Evolutionary conservation across 2,888 invertebrate species (phyloP).

Genomic region (Cephus rjabovi): DNA sequence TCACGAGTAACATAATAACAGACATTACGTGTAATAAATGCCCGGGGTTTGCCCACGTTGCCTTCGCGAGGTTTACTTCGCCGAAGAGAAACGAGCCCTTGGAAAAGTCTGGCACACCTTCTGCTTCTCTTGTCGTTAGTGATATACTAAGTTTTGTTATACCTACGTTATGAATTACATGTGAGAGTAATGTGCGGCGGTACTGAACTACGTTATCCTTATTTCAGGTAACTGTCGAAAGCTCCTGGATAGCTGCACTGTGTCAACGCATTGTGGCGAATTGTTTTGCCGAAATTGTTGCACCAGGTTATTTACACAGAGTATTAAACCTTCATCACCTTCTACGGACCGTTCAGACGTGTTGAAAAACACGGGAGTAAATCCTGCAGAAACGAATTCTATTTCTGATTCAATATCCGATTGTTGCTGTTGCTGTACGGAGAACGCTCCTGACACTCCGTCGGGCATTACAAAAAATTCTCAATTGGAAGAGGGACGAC

Average conservation of each 20-base stretch:
- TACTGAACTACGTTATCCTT: neutral
- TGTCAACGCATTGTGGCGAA: slow-evolving; percentile 53
- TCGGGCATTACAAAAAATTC: slow-evolving; percentile 3
- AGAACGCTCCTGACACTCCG: slow-evolving; percentile 10
- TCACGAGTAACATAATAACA: neutral
- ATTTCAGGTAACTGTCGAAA: slow-evolving; percentile 59
- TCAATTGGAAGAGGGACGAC: slow-evolving; percentile 29
- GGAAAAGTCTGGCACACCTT: slow-evolving; percentile 63
- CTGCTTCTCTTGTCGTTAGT: slow-evolving; percentile 65
- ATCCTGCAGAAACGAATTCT: slow-evolving; percentile 10
- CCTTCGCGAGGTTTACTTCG: slow-evolving; percentile 60
- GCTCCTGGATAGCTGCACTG: slow-evolving; percentile 54
- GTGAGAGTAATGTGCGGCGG: neutral
- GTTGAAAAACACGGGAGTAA: neutral
- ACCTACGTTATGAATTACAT: neutral
- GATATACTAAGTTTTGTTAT: neutral
- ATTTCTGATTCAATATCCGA: slow-evolving; percentile 29
- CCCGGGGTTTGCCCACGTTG: slow-evolving; percentile 60
- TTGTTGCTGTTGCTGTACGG: slow-evolving; percentile 25
- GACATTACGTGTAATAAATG: slow-evolving; percentile 40
- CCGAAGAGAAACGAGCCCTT: slow-evolving; percentile 59
- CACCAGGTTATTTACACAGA: slow-evolving; percentile 30
- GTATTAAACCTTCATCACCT: slow-evolving; percentile 12
- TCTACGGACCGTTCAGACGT: neutral
- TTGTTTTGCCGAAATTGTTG: slow-evolving; percentile 60